Base-by-base conservation (phyloP, 2,113 vertebrate species). In the Dicaeum eximium region DNA sequence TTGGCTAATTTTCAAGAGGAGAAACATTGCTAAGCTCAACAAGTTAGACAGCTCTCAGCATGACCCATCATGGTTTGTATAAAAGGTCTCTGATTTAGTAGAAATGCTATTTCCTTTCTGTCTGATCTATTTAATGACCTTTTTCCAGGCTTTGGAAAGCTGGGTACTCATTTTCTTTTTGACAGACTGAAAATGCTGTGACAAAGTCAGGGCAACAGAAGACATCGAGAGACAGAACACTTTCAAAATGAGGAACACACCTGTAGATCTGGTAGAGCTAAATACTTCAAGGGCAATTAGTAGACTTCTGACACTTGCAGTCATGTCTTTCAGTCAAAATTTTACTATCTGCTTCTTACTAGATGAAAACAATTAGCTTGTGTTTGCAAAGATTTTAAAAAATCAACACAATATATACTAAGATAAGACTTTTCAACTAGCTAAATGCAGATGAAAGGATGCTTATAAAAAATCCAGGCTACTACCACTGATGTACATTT, bases 31-130 rank as follows among this genome's bases (percentile, higher is more conserved):
- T 77, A 83, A 95, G 83, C 77, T 95, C 77, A 89, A 92, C 73
- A 93, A 95, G 73, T n/a, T 93, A 84, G 88, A 91, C 84, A 90
- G 60, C 53, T 89, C 88, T 95, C 92, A 79, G 87, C 83, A 84
- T 64, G 90, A 92, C 62, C 93, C 71, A 83, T 75, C 69, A 56
- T 20, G 50, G 77, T 87, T 91, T 78, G 81, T 96, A 90, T 91
- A 94, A 93, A 96, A 85, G 51, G 80, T 44, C 71, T 90, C 19
- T 67, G 77, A 96, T 86, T 95, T 88, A 97, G 70, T 45, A 94
- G 92, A 74, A 73, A 78, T 60, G 58, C 51, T 80, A 91, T 70
- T 93, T 94, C 93, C 92, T 96, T 94, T 94, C 90, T 1, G 1
- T 69, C 70, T 77, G 64, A 93, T 95, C 79, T 79, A 83, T 93